Base-by-base conservation (phyloP, 1,140 invertebrate genomes). In the Homalodisca vitripennis region DNA sequence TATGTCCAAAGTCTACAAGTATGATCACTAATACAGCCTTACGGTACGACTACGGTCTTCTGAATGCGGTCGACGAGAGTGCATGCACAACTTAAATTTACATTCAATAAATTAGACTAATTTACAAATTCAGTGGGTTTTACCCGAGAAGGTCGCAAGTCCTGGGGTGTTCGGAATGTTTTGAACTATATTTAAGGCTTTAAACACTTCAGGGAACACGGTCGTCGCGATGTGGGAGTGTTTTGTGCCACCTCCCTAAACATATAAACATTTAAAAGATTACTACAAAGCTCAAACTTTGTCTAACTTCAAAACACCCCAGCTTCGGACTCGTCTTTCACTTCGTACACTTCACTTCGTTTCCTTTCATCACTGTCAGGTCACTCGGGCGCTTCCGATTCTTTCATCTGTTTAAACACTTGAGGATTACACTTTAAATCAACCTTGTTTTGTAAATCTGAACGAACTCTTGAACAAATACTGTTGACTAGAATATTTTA, bases 251-350 rank as follows among this genome's bases (percentile, higher is more conserved):
- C 13, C 27, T 27, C 22, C 24, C 55, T 60, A 60, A 60, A 60
- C 55, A 60, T 24, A 27, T 26, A 60, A 26, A 60, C 55, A 30
- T 60, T 26, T 60, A 60, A n/a, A 53, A 60, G 55, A 60, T 60
- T 22, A 26, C 55, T 60, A 60, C 55, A 60, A 60, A 60, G 55
- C 22, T 60, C 22, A 60, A 27, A 29, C 13, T 41, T 27, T n/a
- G 27, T 6, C 63, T 12, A 41, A 26, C 57, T 65, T 46, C n/a
- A 34, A 65, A 65, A 17, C 31, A 46, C 41, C 34, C 63, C 20
- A 34, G 57, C 17, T 71, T 22, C 47, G 60, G 24, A 70, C 64
- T 48, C 62, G 24, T 55, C 47, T 69, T 57, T 66, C 66, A 51
- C 55, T 53, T 30, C 26, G n/a, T 22, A 24, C 55, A 22, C 55